These are phyloP conservation scores for Echiichthys vipera DNA, from an alignment of 2,797 vertebrate genomes.

Conservation along the genomic window DNA sequence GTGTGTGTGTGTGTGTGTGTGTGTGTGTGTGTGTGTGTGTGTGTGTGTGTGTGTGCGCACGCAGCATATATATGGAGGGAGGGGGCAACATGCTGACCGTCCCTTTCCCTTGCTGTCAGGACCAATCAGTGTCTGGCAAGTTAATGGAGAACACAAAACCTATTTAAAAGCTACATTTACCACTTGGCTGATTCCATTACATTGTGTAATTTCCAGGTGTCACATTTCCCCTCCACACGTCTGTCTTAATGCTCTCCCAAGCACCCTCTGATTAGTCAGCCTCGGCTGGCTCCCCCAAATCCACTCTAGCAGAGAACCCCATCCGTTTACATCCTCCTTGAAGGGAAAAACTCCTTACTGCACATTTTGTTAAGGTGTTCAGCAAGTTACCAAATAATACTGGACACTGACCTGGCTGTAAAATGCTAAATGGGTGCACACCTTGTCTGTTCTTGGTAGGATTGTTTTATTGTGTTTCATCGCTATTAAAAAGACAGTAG, in stretches of 20 bases:
- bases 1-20: not conserved
- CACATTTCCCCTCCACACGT: conserved; percentile 91
- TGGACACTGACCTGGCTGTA: conserved; percentile 38
- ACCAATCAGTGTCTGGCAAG: conserved; percentile 92
- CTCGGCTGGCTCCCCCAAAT: conserved; percentile 84
- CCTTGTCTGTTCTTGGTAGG: conserved; percentile 9
- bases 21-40: not conserved
- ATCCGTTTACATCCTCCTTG: conserved; percentile 76
- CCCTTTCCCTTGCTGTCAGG: conserved; percentile 88
- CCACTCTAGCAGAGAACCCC: conserved; percentile 74
- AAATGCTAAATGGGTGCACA: conserved; percentile 46
- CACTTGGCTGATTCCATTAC: conserved; percentile 99
- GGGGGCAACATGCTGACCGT: conserved; percentile 87
- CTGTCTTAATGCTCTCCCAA: conserved; percentile 87
- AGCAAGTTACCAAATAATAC: conserved; percentile 66
- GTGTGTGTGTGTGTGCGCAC: not conserved
- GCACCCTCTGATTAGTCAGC: conserved; percentile 85
- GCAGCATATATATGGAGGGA: conserved; percentile 57
- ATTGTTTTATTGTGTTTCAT: conserved; percentile 14
- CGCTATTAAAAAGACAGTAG: not conserved
- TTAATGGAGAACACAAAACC: conserved; percentile 98
- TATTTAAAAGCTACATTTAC: conserved; percentile 99
- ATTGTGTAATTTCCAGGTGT: conserved; percentile 97
- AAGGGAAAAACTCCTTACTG: conserved; percentile 77
- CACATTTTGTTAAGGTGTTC: conserved; percentile 74